Percentiles rank a stretch among this genome's conserved stretches.
phyloP scores from a whole-genome alignment of 2,888 invertebrate species.

The Agrochola lota region DNA sequence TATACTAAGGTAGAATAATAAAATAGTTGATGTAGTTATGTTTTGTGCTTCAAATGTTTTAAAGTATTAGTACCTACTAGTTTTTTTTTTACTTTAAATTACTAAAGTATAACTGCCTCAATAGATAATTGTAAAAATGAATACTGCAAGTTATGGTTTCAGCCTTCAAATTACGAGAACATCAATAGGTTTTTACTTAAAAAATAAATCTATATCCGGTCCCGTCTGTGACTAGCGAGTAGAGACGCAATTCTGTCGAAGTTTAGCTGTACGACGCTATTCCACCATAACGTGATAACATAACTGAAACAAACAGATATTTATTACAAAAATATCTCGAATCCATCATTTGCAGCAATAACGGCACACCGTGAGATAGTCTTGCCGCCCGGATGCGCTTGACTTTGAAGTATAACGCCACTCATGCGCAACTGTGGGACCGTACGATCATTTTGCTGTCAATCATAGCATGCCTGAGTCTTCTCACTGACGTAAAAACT shows the following conservation, averaged over 20 bases:
- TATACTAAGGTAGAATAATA: neutral
- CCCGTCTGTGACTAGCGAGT: no score
- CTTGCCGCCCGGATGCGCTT: conserved; percentile 63
- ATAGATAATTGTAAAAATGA: neutral
- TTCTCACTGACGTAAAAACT: conserved; percentile 60
- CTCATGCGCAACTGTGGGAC: conserved; percentile 65
- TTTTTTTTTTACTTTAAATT: neutral
- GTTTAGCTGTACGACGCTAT: neutral
- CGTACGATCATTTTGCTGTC: conserved; percentile 65
- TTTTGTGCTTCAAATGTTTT: neutral
- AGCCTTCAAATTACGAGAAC: neutral
- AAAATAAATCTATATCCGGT: no score
- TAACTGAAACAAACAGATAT: conserved; percentile 26
- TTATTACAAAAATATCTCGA: conserved; percentile 43
- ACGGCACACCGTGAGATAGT: conserved; percentile 66
- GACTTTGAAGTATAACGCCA: conserved; percentile 66
- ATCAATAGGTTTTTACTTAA: neutral
- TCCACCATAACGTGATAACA: neutral
- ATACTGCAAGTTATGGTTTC: neutral
- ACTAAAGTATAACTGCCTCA: neutral
- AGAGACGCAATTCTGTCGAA: neutral
- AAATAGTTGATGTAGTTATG: neutral
- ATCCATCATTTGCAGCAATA: conserved; percentile 49
- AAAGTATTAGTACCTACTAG: neutral
- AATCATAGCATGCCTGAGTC: conserved; percentile 59